A percentile compares a stretch with the other conserved stretches of the same genome.
Conservation (phyloP, 1,140 invertebrate genomes). For the Drosophila kurseongensis region DNA sequence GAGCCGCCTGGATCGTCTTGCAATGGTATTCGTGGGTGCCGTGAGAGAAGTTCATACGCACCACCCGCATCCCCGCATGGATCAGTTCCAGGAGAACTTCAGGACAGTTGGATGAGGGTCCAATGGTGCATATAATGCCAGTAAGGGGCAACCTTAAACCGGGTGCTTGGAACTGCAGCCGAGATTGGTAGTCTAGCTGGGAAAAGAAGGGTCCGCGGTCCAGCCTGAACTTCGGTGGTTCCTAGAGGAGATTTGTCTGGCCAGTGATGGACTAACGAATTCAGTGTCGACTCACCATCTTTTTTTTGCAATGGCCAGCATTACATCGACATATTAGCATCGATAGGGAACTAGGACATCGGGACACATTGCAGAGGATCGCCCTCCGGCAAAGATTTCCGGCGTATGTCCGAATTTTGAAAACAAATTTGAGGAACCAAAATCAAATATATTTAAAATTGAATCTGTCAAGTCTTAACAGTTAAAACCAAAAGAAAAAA, state of each 20-base stretch:
- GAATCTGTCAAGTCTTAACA: neutral
- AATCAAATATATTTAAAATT: neutral
- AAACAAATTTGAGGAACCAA: neutral
- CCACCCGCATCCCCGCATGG: conserved; percentile 98
- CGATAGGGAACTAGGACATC: neutral
- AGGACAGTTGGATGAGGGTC: conserved; percentile 93
- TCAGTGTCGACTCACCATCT: neutral
- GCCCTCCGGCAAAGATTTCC: conserved; percentile 15
- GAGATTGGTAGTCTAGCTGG: conserved; percentile 94
- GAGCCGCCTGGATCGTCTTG: conserved; percentile 93
- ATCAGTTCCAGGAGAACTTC: conserved; percentile 96
- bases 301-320: conserved; percentile 2
- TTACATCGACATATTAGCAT: neutral
- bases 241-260: neutral
- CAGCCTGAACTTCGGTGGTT: neutral
- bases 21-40: conserved; percentile 97
- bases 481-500: neutral
- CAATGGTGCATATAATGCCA: conserved; percentile 95
- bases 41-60: conserved; percentile 98
- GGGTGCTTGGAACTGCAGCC: conserved; percentile 94
- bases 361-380: neutral
- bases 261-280: neutral
- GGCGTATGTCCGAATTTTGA: conserved; percentile 39
- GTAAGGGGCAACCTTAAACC: conserved; percentile 92
- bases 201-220: conserved; percentile 55